Base-by-base conservation (phyloP, 2,113 vertebrate genomes). In the Neofelis nebulosa region DNA sequence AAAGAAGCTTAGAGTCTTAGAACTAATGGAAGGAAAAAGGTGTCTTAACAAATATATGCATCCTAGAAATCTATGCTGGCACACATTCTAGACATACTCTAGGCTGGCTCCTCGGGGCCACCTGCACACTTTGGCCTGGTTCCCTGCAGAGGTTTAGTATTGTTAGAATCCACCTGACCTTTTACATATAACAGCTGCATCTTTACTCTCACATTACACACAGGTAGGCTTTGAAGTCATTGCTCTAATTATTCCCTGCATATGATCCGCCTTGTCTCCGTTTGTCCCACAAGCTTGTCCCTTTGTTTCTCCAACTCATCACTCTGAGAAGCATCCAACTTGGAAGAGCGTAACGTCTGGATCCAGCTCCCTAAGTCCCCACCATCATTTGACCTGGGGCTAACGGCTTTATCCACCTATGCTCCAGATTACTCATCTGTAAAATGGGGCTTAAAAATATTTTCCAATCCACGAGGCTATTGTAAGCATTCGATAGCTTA, bases 181-280 rank as follows among this genome's bases (percentile, higher is more conserved):
- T 92, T 91, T 3, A 45, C 27, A 41, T 2, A 33, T 10, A 29
- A 5, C 4, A 73, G 3, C 25, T 8, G 3, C 27, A 31, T 10
- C 0, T 10, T 63, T 61, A 27, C 4, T 9, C 11, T 52, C 1
- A 12, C 2, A 4, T 79, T 61, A 29, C 6, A 14, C 21, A 1
- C 29, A 8, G 7, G 9, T 55, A 15, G 31, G 48, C 48, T 68
- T 38, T 65, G 21, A 36, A 66, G 55, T 33, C 81, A 66, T 41
- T 10, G 1, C 3, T 10, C n/a, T 78, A 23, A 4, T 41, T 4
- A n/a, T 48, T 25, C 29, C 7, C 52, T 41, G 4, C 31, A 63
- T 33, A 8, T 57, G 63, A 88, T 4, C 9, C n/a, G 3, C 21
- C 21, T 61, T 61, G 8, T 61, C 57, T 21, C 57, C 23, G 3